Conservation (phyloP, 2,797 vertebrate genomes). For the Borostomias antarcticus region DNA sequence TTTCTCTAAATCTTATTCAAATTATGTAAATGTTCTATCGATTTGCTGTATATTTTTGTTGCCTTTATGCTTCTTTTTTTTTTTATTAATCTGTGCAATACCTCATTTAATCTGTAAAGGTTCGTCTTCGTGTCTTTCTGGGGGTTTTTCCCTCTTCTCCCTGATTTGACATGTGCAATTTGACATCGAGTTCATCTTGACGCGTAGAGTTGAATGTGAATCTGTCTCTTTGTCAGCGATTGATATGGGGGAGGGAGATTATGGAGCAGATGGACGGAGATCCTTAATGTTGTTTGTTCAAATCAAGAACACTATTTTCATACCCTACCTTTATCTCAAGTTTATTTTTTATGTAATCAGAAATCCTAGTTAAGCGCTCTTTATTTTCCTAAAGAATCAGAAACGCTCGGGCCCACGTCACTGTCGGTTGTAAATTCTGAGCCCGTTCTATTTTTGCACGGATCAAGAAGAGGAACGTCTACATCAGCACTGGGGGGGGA, state of each 20-base stretch:
- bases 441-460: constrained; percentile 85
- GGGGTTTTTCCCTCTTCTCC: constrained; percentile 67
- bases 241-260: constrained; percentile 80
- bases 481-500: constrained; percentile 54
- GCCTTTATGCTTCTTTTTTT: constrained; percentile 81
- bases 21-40: constrained; percentile 94
- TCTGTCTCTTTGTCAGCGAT: constrained; percentile 73
- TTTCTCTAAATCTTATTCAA: constrained; percentile 87
- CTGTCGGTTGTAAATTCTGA: constrained; percentile 81
- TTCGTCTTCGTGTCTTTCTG: constrained; percentile 77
- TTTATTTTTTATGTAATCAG: constrained; percentile 91
- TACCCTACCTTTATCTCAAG: constrained; percentile 90
- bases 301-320: constrained; percentile 96
- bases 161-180: constrained; percentile 83
- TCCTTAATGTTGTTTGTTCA: constrained; percentile 75
- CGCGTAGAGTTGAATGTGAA: constrained; percentile 61
- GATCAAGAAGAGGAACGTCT: constrained; percentile 75
- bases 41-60: constrained; percentile 98
- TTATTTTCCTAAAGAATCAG: constrained; percentile 86
- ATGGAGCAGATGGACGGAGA: constrained; percentile 71
- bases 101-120: constrained; percentile 95
- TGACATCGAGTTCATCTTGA: constrained; percentile 78
- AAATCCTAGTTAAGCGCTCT: constrained; percentile 87
- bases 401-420: constrained; percentile 80
- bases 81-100: constrained; percentile 99